These are phyloP conservation scores for Rhodeus uyekii DNA, from an alignment of 2,797 vertebrate species.

Conservation along the genomic window DNA sequence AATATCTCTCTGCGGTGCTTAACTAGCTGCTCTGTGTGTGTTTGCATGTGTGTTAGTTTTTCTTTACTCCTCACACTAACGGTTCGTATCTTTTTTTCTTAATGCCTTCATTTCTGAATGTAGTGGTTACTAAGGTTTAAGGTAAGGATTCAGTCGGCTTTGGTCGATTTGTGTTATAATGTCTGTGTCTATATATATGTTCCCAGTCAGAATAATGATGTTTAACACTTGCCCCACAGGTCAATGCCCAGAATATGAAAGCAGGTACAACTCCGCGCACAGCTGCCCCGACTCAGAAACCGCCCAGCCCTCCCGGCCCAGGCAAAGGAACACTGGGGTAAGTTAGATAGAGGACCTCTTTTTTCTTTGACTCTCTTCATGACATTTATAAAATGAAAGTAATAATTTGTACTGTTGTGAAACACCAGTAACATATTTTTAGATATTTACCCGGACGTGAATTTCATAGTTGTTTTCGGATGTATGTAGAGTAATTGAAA, in stretches of 20 bases:
- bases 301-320: slow-evolving; percentile 93
- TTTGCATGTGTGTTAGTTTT: slow-evolving; percentile 39
- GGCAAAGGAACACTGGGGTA: slow-evolving; percentile 98
- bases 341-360: slow-evolving; percentile 61
- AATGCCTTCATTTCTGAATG: slow-evolving; percentile 88
- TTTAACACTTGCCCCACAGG: slow-evolving; percentile 71
- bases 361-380: background rate
- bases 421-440: background rate
- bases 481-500: background rate
- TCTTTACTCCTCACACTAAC: slow-evolving; percentile 85
- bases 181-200: background rate
- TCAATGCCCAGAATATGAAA: slow-evolving; percentile 98
- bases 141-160: slow-evolving; percentile 84
- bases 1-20: background rate
- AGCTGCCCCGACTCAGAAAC: slow-evolving; percentile 97
- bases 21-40: background rate
- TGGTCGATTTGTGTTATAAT: slow-evolving; percentile 10
- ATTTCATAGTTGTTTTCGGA: background rate
- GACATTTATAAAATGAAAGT: background rate
- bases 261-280: slow-evolving; percentile 88
- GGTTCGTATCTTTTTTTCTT: slow-evolving; percentile 80
- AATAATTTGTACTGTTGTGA: background rate
- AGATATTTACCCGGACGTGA: background rate
- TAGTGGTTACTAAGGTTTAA: slow-evolving; percentile 99
- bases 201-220: background rate